A percentile compares a stretch with the other conserved stretches of the same genome.
Conservation (phyloP, 2,888 invertebrate species). For the Sipha maydis region DNA sequence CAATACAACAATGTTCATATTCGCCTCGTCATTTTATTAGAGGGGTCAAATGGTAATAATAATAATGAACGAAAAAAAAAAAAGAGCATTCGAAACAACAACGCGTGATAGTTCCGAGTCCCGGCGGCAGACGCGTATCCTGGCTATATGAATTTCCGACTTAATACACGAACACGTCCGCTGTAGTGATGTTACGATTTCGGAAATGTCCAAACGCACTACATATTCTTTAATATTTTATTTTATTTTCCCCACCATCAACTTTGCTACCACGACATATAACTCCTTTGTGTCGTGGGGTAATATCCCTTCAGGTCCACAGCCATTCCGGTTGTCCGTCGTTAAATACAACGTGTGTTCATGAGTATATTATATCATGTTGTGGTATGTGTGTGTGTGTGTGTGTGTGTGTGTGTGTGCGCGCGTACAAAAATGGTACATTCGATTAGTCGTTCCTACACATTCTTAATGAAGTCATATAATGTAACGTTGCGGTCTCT, state of each 20-base stretch:
- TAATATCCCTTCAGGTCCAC: not conserved
- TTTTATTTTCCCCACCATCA: not conserved
- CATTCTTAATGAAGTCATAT: constrained; percentile 6
- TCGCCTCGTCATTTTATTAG: constrained; percentile 9
- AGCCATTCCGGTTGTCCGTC: not conserved
- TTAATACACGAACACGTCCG: not conserved
- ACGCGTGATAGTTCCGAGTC: not conserved
- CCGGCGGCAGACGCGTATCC: not conserved
- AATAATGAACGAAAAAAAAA: not conserved
- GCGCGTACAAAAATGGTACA: not conserved
- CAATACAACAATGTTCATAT: not conserved
- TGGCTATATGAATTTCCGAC: not conserved
- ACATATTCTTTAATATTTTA: not conserved
- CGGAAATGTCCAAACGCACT: not conserved
- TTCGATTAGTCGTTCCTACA: not conserved
- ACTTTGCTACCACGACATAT: not conserved
- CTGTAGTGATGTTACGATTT: not conserved
- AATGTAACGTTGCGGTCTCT: not conserved
- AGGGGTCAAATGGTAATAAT: not conserved
- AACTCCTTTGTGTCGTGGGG: not conserved
- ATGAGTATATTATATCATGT: not conserved
- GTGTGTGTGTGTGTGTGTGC: not conserved
- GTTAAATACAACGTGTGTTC: not conserved
- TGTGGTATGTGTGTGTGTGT: not conserved
- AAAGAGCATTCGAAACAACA: not conserved